Percentiles rank a stretch among this genome's conserved stretches.
Conservation (phyloP, 2,797 vertebrate genomes). For the Aulostomus chinensis region DNA sequence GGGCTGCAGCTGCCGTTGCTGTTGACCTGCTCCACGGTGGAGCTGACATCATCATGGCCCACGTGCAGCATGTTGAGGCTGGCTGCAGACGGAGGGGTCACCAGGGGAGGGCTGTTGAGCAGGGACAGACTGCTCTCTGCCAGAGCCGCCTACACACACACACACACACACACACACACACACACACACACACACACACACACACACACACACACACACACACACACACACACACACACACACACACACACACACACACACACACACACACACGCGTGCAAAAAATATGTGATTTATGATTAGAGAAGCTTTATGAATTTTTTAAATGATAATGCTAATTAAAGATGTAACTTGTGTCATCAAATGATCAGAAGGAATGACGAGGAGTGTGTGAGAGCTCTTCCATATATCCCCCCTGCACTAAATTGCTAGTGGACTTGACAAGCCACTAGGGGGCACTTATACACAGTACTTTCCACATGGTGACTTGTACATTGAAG, state of each 20-base stretch:
- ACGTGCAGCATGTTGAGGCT: slow-evolving; percentile 93
- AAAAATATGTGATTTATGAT: too few relatives aligned
- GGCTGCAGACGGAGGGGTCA: slow-evolving; percentile 87
- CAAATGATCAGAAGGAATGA: too few relatives aligned
- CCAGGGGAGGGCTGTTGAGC: slow-evolving; percentile 90
- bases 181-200: slow-evolving; percentile 1
- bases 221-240: slow-evolving; percentile 23
- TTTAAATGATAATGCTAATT: too few relatives aligned
- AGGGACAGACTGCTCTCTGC: slow-evolving; percentile 96
- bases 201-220: slow-evolving; percentile 5
- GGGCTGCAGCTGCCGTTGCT: slow-evolving; percentile 98
- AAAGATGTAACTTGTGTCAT: too few relatives aligned
- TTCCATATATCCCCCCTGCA: slow-evolving; percentile 7
- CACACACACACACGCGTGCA: not conserved
- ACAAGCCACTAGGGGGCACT: slow-evolving; percentile 77
- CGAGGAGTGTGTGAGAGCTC: slow-evolving; percentile 11
- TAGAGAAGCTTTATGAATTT: too few relatives aligned
- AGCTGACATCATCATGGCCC: slow-evolving; percentile 95
- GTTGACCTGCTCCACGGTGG: slow-evolving; percentile 96
- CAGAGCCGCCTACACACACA: slow-evolving; percentile 85
- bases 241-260: slow-evolving; percentile 19
- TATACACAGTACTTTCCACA: slow-evolving; percentile 62
- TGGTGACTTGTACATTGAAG: slow-evolving; percentile 19
- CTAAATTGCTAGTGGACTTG: slow-evolving; percentile 24
- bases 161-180: slow-evolving; percentile 19